phyloP scores from a whole-genome alignment of 2,888 invertebrate species.

The Cheilosia variabilis region DNA sequence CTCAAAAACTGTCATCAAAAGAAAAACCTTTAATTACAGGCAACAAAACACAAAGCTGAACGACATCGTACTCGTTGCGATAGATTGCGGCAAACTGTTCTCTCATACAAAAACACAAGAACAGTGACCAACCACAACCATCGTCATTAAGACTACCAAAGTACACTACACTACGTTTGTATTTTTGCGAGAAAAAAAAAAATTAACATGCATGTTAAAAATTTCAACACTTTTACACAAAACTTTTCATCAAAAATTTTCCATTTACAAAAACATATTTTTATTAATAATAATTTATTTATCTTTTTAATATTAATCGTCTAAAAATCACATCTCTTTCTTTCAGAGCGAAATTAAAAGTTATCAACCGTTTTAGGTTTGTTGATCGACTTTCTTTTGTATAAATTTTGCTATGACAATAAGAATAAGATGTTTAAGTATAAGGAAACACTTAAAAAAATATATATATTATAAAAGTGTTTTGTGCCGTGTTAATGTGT shows the following conservation, averaged over 20 bases:
- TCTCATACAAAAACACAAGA: slow-evolving; percentile 37
- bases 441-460: slow-evolving; percentile 12
- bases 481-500: slow-evolving; percentile 6
- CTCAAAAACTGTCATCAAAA: slow-evolving; percentile 19
- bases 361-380: slow-evolving; percentile 74
- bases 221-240: slow-evolving; percentile 6
- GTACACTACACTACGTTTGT: slow-evolving; percentile 36
- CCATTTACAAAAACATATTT: slow-evolving; percentile 8
- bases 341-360: slow-evolving; percentile 63
- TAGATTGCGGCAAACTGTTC: slow-evolving; percentile 59
- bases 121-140: slow-evolving; percentile 42
- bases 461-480: not conserved
- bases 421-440: slow-evolving; percentile 33
- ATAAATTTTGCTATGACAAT: slow-evolving; percentile 41
- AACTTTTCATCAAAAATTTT: slow-evolving; percentile 17
- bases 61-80: slow-evolving; percentile 57
- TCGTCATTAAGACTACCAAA: slow-evolving; percentile 47
- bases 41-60: slow-evolving; percentile 47
- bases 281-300: slow-evolving; percentile 25
- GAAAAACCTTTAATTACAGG: slow-evolving; percentile 59
- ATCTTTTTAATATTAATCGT: slow-evolving; percentile 1
- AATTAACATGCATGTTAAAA: slow-evolving; percentile 28
- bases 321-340: slow-evolving; percentile 37
- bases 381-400: slow-evolving; percentile 55
- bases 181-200: slow-evolving; percentile 17